Evolutionary conservation across 1,140 invertebrate genomes (phyloP), one percentile per base, ranked within the genome.

Genomic region (Cryptotermes secundus): DNA sequence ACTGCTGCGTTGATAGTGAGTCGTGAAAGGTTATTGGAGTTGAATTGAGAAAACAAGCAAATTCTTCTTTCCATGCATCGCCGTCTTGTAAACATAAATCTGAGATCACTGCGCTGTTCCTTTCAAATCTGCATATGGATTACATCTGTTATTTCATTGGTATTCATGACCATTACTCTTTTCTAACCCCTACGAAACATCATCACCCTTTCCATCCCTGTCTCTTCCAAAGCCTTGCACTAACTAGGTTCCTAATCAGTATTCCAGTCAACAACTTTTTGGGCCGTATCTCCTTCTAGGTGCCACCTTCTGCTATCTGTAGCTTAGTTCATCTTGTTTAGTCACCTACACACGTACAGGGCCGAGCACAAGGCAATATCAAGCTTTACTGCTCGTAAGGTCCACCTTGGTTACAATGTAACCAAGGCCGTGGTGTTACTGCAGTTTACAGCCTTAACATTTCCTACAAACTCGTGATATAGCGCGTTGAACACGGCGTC

Each of bases 161-260:
- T 72, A 72, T 72, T 72, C 59, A 72, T 12, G 26, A 26, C 26
- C 59, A 72, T 72, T 72, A 72, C 59, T 72, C 59, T 72, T 72
- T 72, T 31, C 59, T 31, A n/a, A 31, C 59, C 59, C 59, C 59
- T 72, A 72, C 26, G 59, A 72, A 72, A 72, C 59, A 72, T 72
- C 59, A 72, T 72, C 59, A 72, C n/a, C n/a, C 59, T 26, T 26
- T 72, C n/a, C 59, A 72, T 72, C 53, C 19, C 53, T 19, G 2
- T 22, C 22, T 59, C 53, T 59, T 72, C 59, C 59, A 31, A 31
- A 9, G 59, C 26, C 6, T 26, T 72, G n/a, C 59, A 31, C 59
- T 72, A 72, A 72, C 59, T 72, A 72, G 53, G 59, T 72, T 31
- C 59, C 59, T 72, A 31, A 72, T 72, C 59, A 72, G 31, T 72